phyloP scores from a whole-genome alignment of 2,113 vertebrate species.

The Clupea harengus region DNA sequence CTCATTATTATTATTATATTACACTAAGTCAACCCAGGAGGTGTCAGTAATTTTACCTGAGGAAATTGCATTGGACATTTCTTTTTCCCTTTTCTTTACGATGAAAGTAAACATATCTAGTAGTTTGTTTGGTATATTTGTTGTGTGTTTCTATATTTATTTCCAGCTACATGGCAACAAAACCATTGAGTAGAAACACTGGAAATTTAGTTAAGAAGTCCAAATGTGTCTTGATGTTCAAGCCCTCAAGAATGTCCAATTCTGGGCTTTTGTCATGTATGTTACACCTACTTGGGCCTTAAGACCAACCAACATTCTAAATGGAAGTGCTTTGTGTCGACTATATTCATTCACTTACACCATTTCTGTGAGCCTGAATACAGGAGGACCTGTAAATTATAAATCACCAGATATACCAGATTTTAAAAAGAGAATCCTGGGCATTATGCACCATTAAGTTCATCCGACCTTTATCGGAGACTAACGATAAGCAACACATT shows the following conservation, averaged over 20 bases:
- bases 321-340: conserved; percentile 10
- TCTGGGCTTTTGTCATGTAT: neutral
- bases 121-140: no score
- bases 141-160: no score
- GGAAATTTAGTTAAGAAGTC: no score
- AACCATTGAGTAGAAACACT: no score
- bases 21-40: no score
- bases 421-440: neutral
- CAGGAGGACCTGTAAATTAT: neutral
- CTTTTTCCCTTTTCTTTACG: no score
- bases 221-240: neutral
- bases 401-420: neutral
- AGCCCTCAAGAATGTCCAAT: neutral
- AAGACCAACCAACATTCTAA: conserved; percentile 3
- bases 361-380: neutral
- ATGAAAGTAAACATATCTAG: no score
- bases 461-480: neutral
- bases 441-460: neutral
- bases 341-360: neutral
- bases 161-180: no score
- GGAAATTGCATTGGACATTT: no score
- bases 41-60: no score
- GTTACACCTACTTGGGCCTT: neutral
- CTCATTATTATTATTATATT: no score
- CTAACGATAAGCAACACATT: neutral